Conservation (phyloP, 1,140 invertebrate species). For the Coboldia fuscipes region DNA sequence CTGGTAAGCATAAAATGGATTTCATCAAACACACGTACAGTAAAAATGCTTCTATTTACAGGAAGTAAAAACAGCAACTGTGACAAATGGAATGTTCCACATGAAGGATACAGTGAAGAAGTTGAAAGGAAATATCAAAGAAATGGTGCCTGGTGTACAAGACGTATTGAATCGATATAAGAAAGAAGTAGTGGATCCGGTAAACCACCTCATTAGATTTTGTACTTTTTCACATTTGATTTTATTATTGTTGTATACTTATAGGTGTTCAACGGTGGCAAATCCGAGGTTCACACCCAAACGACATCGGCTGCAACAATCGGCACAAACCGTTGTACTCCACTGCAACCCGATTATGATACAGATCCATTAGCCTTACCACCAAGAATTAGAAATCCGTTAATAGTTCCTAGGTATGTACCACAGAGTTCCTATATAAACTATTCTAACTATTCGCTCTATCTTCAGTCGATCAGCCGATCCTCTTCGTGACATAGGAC, state of each 20-base stretch:
- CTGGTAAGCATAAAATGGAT: conserved; percentile 25
- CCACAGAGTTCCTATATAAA: conserved; percentile 15
- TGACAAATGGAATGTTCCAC: conserved; percentile 20
- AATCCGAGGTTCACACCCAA: conserved; percentile 13
- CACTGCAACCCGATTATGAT: conserved; percentile 4
- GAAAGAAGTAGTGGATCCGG: conserved; percentile 23
- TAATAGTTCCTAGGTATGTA: conserved; percentile 1
- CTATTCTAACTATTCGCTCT: conserved; percentile 4
- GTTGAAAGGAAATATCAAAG: conserved; percentile 20
- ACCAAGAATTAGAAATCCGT: background rate
- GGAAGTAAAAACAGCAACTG: conserved; percentile 22
- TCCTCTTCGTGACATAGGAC: conserved; percentile 30
- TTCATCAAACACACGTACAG: conserved; percentile 3
- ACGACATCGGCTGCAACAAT: conserved; percentile 8
- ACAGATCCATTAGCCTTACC: conserved; percentile 10
- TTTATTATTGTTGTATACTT: background rate
- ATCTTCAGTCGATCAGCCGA: conserved; percentile 1
- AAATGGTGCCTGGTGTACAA: conserved; percentile 22
- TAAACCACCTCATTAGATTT: conserved; percentile 6
- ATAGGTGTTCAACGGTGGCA: conserved; percentile 14
- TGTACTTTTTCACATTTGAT: background rate
- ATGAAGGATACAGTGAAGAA: conserved; percentile 17
- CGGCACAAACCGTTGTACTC: background rate
- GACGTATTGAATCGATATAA: conserved; percentile 21
- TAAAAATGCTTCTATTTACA: conserved; percentile 10